These are phyloP conservation scores for Pogonocherus hispidulus DNA, from an alignment of 2,888 invertebrate species.

Conservation along the genomic window DNA sequence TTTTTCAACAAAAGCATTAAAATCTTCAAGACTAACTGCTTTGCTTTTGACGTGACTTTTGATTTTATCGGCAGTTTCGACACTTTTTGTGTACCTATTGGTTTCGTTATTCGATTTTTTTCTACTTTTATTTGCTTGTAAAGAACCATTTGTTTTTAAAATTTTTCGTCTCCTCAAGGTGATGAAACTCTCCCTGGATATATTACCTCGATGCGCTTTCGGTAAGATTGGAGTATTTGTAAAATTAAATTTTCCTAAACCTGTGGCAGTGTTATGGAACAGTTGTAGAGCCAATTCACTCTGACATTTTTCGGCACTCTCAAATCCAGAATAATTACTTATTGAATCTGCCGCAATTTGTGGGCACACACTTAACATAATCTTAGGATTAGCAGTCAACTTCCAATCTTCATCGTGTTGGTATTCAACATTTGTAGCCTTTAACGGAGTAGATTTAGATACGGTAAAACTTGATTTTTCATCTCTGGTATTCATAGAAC, in stretches of 20 bases:
- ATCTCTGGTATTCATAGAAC: background rate
- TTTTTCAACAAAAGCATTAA: background rate
- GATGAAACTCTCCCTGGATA: constrained; percentile 24
- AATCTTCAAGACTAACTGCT: background rate
- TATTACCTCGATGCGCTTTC: background rate
- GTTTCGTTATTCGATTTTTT: background rate
- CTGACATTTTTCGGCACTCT: background rate
- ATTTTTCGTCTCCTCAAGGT: constrained; percentile 36
- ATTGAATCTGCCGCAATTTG: background rate
- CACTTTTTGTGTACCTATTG: too few relatives aligned
- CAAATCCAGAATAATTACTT: background rate
- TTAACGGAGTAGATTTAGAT: background rate
- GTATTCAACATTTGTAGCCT: background rate
- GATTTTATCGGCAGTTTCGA: background rate
- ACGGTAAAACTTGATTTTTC: background rate
- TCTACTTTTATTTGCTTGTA: background rate
- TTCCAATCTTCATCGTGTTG: background rate
- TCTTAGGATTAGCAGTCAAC: background rate
- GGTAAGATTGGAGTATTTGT: background rate
- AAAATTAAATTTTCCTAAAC: background rate
- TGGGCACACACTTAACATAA: background rate
- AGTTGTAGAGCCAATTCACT: background rate
- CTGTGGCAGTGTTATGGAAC: background rate
- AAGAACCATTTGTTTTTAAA: constrained; percentile 21
- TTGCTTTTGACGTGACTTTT: background rate